Evolutionary conservation across 2,797 vertebrate genomes (phyloP), one percentile per base, ranked within the genome.

Genomic region (Choloepus didactylus): DNA sequence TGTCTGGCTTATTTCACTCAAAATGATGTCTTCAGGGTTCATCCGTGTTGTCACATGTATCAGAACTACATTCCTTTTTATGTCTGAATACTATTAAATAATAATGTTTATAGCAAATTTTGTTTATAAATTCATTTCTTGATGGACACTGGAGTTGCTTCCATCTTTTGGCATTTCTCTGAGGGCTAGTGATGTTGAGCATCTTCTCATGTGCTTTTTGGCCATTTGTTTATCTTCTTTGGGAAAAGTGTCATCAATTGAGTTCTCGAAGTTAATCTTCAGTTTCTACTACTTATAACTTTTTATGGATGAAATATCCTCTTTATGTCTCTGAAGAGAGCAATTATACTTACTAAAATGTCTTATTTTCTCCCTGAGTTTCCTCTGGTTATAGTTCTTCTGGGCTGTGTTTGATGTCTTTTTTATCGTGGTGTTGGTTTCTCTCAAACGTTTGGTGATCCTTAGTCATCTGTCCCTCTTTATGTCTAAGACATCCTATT

Each of bases 201-300:
- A 56, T 56, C 49, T 49, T 56, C 19, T 56, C 56, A 21, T 56
- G 19, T 56, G 5, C 5, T 56, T 21, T 49, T 49, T 56, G 19
- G 56, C 56, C 56, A 21, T 56, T 21, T 56, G 56, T 21, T 1
- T 56, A 56, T 21, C 56, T 56, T 56, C 19, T 56, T 56, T 56
- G 19, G 19, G 56, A 56, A 19, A 56, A 21, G 49, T 51, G 9
- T 9, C 3, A 23, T 35, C 77, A 87, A 6, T 35, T 66, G 54
- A 80, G 18, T 64, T 83, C 89, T 93, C 77, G 23, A 95, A 84
- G 31, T 81, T 80, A 70, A 44, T 35, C 16, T 93, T 89, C 25
- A 87, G 38, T 80, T 91, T 83, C 89, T 79, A n/a, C 49, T 80
- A 27, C 83, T 91, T 83, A 54, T 18, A 91, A 72, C 79, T 69